Base-by-base conservation (phyloP, 1,140 invertebrate species). In the Papilio helenus region DNA sequence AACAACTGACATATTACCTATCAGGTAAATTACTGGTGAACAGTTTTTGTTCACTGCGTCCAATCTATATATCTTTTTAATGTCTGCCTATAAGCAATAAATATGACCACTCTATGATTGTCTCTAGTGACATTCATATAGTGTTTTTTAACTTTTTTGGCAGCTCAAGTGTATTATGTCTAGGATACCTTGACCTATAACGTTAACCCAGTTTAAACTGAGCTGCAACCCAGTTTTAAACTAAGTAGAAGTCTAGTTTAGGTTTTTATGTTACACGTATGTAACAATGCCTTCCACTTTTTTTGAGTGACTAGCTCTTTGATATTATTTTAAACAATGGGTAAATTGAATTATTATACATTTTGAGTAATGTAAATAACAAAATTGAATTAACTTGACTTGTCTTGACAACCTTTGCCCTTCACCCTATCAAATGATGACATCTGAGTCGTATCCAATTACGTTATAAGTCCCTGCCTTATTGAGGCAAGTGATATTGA, bases 401-500 rank as follows among this genome's bases (percentile, higher is more conserved):
- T 29, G 23, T 14, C 23, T 16, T 18, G 26, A 16, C 12, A 26
- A 65, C 23, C 10, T 34, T 29, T 68, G 12, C 12, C 26, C 14
- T 68, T 29, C 23, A 14, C 26, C 3, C 14, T 29, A 68, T 34
- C 12, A 68, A 68, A 68, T 16, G 0, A 68, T 26, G 20, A 73
- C 72, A 73, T 9, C n/a, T 49, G 14, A 20, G 42, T 49, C 23
- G 44, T 46, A 20, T 49, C 44, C 42, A 18, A 7, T 73, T 49
- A 49, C 44, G 10, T 23, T 73, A 49, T 74, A 49, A 51, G 44
- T 26, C 44, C 16, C 26, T 68, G 61, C 61, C 61, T 68, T 68
- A 68, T 68, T 34, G 61, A 68, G 23, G 46, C 46, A 74, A 49
- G 46, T 26, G 72, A 74, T 23, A 49, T 39, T 76, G 73, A 76